Evolutionary conservation across 2,113 vertebrate genomes (phyloP).

Genomic region (Notechis scutatus): DNA sequence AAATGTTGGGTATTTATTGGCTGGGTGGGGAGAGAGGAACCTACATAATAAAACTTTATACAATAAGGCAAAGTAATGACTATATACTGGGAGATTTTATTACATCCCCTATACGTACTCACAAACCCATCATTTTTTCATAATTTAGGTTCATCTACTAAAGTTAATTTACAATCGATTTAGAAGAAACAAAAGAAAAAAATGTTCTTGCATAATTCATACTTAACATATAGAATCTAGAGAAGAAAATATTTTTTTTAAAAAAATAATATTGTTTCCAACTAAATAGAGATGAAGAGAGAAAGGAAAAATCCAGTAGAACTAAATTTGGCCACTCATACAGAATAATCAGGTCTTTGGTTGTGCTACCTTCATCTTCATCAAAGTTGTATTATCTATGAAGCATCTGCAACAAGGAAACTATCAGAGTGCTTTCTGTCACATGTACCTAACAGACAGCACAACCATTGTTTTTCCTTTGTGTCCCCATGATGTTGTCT

Average conservation of each 20-base stretch:
- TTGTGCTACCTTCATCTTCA: not conserved
- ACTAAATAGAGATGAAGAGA: not conserved
- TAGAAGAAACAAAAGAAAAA: not conserved
- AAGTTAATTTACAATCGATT: not conserved
- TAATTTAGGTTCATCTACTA: not conserved
- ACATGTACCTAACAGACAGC: not conserved
- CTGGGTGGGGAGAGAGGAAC: not conserved
- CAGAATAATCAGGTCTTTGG: not conserved
- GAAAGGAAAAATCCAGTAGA: not conserved
- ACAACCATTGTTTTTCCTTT: not conserved
- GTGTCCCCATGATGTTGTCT: not conserved
- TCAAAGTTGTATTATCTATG: not conserved
- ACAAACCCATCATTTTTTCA: not conserved
- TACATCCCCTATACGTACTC: not conserved
- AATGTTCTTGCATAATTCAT: not conserved
- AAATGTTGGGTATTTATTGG: not conserved
- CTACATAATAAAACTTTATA: not conserved
- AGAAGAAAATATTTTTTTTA: not conserved
- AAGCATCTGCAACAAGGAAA: not conserved
- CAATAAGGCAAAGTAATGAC: not conserved
- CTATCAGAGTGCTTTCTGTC: not conserved
- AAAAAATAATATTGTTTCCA: not conserved
- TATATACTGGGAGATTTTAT: not conserved
- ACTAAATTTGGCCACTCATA: not conserved
- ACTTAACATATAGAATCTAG: not conserved